Evolutionary conservation across 2,888 invertebrate genomes (phyloP), one percentile per base, ranked within the genome.

Genomic region (Flabesymbios commensalis): DNA sequence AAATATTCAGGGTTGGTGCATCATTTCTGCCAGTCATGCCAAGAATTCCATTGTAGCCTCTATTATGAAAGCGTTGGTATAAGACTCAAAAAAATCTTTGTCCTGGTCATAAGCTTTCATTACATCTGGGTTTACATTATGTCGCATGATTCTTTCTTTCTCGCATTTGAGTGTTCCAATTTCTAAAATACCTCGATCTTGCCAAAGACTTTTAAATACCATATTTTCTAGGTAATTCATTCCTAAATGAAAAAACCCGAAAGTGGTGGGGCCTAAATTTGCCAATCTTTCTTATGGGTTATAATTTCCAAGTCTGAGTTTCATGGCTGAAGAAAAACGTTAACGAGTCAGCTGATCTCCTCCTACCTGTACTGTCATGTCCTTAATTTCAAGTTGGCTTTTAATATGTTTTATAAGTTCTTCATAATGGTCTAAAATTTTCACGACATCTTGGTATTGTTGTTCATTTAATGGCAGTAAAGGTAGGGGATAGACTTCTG

Each of bases 271-370:
- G 2, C 52, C 26, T 7, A 68, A 33, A 39, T 62, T 51, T 4
- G 32, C 57, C 33, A 65, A 67, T 3, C 64, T 33, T 4, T 54
- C 59, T 51, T 47, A 33, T 2, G 57, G 42, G 14, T 24, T 42
- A 1, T n/a, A 5, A 22, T 47, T 33, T 17, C 60, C 54, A 22
- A 51, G 29, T 3, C 57, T 28, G 1, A 55, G 28, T 19, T 14
- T 28, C 19, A 61, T 58, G 33, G 57, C 63, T 14, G 61, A 63
- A 22, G 58, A 58, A 52, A 66, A 61, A n/a, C 61, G 26, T 32
- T 66, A 63, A 28, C 66, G 51, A 3, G 66, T 68, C 29, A 66
- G 32, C 33, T 63, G 63, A 47, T 68, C 68, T 3, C 68, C 66
- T n/a, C 68, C 68, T 14, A 68, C 57, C 29, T 68, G 68, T 3